Evolutionary conservation across 2,797 vertebrate genomes (phyloP).

Genomic region (Mus caroli): DNA sequence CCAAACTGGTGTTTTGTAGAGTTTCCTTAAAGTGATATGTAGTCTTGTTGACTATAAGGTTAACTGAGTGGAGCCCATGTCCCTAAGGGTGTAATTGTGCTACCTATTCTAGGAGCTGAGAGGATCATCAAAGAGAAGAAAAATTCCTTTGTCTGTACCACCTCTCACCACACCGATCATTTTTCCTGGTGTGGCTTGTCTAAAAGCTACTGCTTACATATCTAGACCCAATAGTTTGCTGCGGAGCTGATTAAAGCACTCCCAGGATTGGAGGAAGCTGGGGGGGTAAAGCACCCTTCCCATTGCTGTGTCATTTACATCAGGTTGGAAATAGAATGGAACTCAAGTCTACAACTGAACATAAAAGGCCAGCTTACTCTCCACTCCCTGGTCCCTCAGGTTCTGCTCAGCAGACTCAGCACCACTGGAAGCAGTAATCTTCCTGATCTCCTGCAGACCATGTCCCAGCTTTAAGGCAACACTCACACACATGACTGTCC

Average conservation of each 20-base stretch:
- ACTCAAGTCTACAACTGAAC: conserved; percentile 4
- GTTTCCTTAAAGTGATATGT: not conserved
- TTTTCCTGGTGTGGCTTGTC: not conserved
- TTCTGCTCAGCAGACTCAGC: not conserved
- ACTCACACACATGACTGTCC: not conserved
- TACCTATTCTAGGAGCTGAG: not conserved
- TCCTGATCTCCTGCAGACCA: not conserved
- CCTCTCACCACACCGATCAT: not conserved
- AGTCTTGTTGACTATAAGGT: not conserved
- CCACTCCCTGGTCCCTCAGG: not conserved
- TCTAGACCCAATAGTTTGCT: not conserved
- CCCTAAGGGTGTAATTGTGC: not conserved
- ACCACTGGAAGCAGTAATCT: not conserved
- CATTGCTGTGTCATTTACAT: not conserved
- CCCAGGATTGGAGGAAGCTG: not conserved
- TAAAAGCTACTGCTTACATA: not conserved
- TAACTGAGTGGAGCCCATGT: not conserved
- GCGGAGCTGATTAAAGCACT: not conserved
- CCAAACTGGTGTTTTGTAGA: not conserved
- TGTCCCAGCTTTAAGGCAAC: not conserved
- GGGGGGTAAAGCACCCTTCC: not conserved
- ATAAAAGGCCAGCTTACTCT: not conserved
- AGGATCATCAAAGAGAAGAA: not conserved
- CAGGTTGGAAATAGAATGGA: conserved; percentile 29
- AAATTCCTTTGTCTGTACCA: not conserved